phyloP scores from a whole-genome alignment of 2,888 invertebrate species.

The Drosophila buzzatii region DNA sequence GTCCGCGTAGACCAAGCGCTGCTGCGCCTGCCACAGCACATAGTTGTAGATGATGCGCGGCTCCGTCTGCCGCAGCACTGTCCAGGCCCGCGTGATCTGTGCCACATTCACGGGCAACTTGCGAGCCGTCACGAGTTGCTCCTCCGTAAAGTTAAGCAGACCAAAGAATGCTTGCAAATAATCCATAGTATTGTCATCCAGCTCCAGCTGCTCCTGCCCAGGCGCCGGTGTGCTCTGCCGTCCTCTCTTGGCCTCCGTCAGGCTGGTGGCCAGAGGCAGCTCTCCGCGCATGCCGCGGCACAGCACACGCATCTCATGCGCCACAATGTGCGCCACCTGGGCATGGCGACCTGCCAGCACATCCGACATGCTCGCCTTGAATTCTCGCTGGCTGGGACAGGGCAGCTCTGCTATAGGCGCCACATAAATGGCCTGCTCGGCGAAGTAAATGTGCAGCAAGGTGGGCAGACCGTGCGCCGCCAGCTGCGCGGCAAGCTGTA shows the following conservation, averaged over 20 bases:
- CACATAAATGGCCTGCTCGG: slow-evolving; percentile 76
- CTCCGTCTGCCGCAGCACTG: slow-evolving; percentile 66
- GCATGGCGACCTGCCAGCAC: slow-evolving; percentile 56
- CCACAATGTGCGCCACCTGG: slow-evolving; percentile 75
- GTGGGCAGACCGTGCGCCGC: slow-evolving; percentile 77
- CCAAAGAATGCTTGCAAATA: slow-evolving; percentile 70
- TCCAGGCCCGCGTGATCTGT: slow-evolving; percentile 60
- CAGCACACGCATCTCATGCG: slow-evolving; percentile 73
- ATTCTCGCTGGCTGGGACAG: slow-evolving; percentile 64
- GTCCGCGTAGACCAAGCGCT: slow-evolving; percentile 57
- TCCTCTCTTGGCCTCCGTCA: background rate
- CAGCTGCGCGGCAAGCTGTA: slow-evolving; percentile 73
- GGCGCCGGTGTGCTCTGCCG: background rate
- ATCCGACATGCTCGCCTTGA: slow-evolving; percentile 52
- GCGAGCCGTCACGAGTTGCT: slow-evolving; percentile 65
- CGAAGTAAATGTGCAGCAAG: slow-evolving; percentile 80
- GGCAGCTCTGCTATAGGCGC: slow-evolving; percentile 62
- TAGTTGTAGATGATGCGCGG: slow-evolving; percentile 79
- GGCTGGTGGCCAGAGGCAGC: slow-evolving; percentile 42
- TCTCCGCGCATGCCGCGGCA: slow-evolving; percentile 73
- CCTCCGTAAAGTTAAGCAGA: slow-evolving; percentile 64
- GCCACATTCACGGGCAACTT: slow-evolving; percentile 70
- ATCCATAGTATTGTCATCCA: slow-evolving; percentile 62
- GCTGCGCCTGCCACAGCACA: slow-evolving; percentile 80
- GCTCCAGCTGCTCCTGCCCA: slow-evolving; percentile 30